Base-by-base conservation (phyloP, 2,888 invertebrate genomes). In the Entomobrya proxima region DNA sequence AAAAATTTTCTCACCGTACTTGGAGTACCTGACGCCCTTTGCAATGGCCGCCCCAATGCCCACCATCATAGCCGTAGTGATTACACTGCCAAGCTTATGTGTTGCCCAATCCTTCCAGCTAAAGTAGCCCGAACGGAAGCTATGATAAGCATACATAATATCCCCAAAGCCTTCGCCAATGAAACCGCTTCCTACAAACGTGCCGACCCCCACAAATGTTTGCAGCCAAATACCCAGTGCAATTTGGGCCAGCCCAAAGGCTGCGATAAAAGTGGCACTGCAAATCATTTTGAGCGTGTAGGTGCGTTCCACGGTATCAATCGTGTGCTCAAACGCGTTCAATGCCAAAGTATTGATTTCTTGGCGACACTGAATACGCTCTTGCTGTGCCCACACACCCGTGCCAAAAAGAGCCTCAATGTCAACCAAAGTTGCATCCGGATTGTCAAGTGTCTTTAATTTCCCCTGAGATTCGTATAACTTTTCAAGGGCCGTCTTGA, bases 91-190 rank as follows among this genome's bases (percentile, higher is more conserved):
- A 13, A 85, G 9, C 81, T 90, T 90, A 24, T 89, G 67, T 2
- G 32, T 11, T 4, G 27, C 50, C 77, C 90, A 90, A n/a, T 89
- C 88, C 35, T 85, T 58, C 89, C 89, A 90, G 75, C 79, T 86
- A 61, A 90, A 90, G 74, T 88, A 76, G 1, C 90, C 90, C 11
- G 87, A 85, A 7, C 13, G 27, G 9, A 84, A 58, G 64, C 88
- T 85, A 50, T 82, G 52, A 0, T 69, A 81, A 15, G 90, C 90
- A 78, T 85, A 91, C 15, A 90, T 79, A 9, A 91, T 72, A 75
- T 91, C 91, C 35, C 86, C 88, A 7, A 90, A 52, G 44, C 91
- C 91, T 87, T 91, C 90, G 13, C 52, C 50, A 15, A 91, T 85
- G 30, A 90, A 84, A 15, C 61, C 86, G 40, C n/a, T 75, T n/a